Evolutionary conservation across 2,797 vertebrate species (phyloP), one percentile per base, ranked within the genome.

Genomic region (Notolabrus celidotus): DNA sequence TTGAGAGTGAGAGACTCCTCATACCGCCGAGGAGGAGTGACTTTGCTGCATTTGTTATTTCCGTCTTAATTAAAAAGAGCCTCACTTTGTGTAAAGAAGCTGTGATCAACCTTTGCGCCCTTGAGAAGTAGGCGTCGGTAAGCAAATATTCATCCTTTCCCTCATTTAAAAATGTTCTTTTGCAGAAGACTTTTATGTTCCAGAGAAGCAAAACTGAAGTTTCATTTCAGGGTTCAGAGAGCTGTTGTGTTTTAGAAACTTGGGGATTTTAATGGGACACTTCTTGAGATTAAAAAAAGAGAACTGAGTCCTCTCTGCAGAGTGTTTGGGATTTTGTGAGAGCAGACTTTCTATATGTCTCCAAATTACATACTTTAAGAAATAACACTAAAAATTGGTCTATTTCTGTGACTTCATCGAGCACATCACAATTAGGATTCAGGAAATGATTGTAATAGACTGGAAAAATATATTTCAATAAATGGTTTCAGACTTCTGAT

Each of bases 121-220:
- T 19, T 12, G 45, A 45, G 50, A 70, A 38, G 65, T 23, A 45
- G 61, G 64, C 47, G 29, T 56, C 39, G 14, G 27, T 16, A 9
- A 53, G 52, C 27, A 61, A 53, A 50, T 19, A 45, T 12, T 59
- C 0, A 17, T 41, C 41, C 15, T 56, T 55, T 34, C 10, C 10
- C 43, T 52, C 17, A 5, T 76, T 73, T 51, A 20, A 55, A 64
- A 71, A 66, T 33, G n/a, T 10, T 17, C 38, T 20, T 68, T 3
- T n/a, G 20, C 11, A 4, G 22, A 22, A 34, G 51, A 9, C 0
- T 39, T 45, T 31, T 51, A n/a, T 54, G 9, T n/a, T 12, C 16
- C 5, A 1, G 14, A 16, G 10, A 15, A 29, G 8, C 25, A 27
- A 10, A 31, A 8, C 4, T 27, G 8, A 53, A 33, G 29, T 9